phyloP scores from a whole-genome alignment of 2,888 invertebrate genomes.

The Ditula angustiorana region DNA sequence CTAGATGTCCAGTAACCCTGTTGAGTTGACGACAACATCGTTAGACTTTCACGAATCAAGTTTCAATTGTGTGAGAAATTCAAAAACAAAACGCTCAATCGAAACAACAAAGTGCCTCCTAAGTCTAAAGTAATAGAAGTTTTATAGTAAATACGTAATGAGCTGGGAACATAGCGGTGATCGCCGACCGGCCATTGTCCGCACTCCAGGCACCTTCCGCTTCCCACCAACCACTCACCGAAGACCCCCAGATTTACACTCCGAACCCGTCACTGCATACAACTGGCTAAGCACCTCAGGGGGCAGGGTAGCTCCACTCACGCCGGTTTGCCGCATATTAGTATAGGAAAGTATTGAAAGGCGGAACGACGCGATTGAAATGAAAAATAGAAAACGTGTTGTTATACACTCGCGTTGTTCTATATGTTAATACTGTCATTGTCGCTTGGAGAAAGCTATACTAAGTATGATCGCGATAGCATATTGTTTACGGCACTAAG shows the following conservation, averaged over 20 bases:
- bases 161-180: constrained; percentile 78
- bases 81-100: constrained; percentile 49
- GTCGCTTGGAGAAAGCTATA: constrained; percentile 51
- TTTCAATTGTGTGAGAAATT: constrained; percentile 44
- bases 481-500: not conserved
- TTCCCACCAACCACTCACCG: constrained; percentile 60
- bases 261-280: constrained; percentile 56
- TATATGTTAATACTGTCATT: constrained; percentile 66
- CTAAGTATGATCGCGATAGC: not conserved
- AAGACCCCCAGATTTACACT: constrained; percentile 64
- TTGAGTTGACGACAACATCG: constrained; percentile 21
- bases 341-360: constrained; percentile 81
- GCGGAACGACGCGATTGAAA: constrained; percentile 80
- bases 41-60: constrained; percentile 42
- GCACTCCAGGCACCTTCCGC: constrained; percentile 76
- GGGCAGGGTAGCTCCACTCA: constrained; percentile 55
- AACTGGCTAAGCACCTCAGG: constrained; percentile 49
- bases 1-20: constrained; percentile 39
- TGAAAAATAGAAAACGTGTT: constrained; percentile 81
- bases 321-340: constrained; percentile 64
- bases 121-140: constrained; percentile 65
- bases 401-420: constrained; percentile 55
- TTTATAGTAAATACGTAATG: constrained; percentile 80
- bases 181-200: constrained; percentile 79
- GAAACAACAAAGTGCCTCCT: constrained; percentile 51